Base-by-base conservation (phyloP, 2,113 vertebrate species). In the Ciconia stormi region DNA sequence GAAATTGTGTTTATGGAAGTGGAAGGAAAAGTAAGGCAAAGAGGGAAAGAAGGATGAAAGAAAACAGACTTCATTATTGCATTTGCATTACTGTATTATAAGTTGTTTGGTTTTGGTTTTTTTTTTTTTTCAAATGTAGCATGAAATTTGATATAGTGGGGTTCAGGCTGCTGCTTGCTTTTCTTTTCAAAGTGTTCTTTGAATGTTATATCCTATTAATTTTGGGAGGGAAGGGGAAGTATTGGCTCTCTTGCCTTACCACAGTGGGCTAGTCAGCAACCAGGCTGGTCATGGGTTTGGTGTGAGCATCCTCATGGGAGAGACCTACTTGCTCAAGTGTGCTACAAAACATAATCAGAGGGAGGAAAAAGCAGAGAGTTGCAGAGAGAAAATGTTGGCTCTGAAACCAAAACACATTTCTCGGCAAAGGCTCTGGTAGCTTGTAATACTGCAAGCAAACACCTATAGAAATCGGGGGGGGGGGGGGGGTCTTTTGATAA, bases 201-300 rank as follows among this genome's bases (percentile, higher is more conserved):
- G 34, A 50, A 26, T 79, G n/a, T 63, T 59, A 13, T 42, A 63
- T 46, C 13, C 7, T 81, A 15, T 67, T 55, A 27, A 40, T 55
- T 93, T 62, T 46, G 8, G 32, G 40, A 46, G 26, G 25, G 6
- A 23, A 74, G 36, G 47, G 40, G 18, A 14, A 12, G 2, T 30
- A 30, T 14, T 67, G 19, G 13, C 34, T 66, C 25, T 40, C 6
- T 77, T 55, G 6, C 20, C 13, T 86, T 78, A 42, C 4, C 4
- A 4, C 0, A 0, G 4, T 50, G 42, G 14, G 6, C 34, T 62
- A 32, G 17, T 52, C 32, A 83, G 46, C 21, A 65, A 1, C 13
- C 0, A 2, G 7, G 1, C 10, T 62, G 38, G 32, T 67, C 23
- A 5, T 47, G 40, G 9, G 6, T 80, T 82, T 88, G 12, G 20